Conservation (phyloP, 2,888 invertebrate genomes). For the Erynnis tages region DNA sequence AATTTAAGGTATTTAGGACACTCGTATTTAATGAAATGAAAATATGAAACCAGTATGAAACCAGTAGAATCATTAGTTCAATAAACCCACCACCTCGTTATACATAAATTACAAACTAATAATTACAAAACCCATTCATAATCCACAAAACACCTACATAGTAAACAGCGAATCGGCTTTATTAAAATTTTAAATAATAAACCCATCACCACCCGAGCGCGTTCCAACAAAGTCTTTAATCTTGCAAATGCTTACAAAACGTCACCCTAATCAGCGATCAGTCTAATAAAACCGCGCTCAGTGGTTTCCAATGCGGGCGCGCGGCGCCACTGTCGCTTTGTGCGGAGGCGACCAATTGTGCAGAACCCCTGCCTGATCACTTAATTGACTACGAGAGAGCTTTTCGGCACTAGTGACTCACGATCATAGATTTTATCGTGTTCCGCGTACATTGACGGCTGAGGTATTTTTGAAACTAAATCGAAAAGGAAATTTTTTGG, state of each 20-base stretch:
- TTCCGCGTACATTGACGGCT: constrained; percentile 25
- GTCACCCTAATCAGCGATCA: constrained; percentile 62
- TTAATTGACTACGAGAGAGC: constrained; percentile 77
- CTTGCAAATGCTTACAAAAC: constrained; percentile 47
- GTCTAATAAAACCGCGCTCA: constrained; percentile 60
- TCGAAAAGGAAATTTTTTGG: no score
- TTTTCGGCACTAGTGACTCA: constrained; percentile 50
- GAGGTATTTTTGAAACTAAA: no score
- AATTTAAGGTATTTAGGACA: no score
- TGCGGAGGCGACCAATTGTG: constrained; percentile 78
- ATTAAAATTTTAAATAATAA: neutral
- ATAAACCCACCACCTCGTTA: no score
- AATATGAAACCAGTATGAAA: no score
- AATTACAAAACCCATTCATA: no score
- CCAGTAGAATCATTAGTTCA: no score
- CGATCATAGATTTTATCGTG: constrained; percentile 26
- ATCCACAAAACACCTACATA: no score
- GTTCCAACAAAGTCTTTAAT: constrained; percentile 29
- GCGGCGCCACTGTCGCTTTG: constrained; percentile 66
- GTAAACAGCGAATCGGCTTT: no score
- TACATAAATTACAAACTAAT: no score
- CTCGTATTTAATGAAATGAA: no score
- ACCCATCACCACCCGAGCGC: constrained; percentile 16
- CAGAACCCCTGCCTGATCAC: constrained; percentile 77
- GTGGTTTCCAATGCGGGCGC: constrained; percentile 49